phyloP scores from a whole-genome alignment of 2,888 invertebrate species.

The Pimpla rufipes region DNA sequence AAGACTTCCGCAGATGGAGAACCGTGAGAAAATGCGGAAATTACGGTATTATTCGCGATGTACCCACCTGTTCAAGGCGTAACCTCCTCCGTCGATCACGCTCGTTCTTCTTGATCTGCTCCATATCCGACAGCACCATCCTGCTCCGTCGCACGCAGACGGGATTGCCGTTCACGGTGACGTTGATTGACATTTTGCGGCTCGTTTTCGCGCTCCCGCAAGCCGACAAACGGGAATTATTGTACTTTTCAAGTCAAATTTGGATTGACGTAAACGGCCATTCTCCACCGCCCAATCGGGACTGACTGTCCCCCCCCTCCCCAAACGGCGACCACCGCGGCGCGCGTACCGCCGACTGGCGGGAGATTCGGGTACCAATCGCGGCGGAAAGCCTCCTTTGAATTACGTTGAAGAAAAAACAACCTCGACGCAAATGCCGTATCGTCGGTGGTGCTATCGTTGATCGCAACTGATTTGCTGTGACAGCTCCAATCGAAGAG shows the following conservation, averaged over 20 bases:
- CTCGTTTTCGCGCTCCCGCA: not conserved
- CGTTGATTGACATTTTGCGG: slow-evolving; percentile 87
- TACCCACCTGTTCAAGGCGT: slow-evolving; percentile 88
- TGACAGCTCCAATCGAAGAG: not conserved
- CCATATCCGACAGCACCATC: slow-evolving; percentile 86
- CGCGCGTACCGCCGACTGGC: slow-evolving; percentile 13
- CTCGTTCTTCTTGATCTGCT: slow-evolving; percentile 86
- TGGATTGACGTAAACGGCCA: slow-evolving; percentile 73
- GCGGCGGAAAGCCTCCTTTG: slow-evolving; percentile 15
- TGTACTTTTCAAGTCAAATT: slow-evolving; percentile 73
- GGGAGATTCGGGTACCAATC: not conserved
- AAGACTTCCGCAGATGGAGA: not conserved
- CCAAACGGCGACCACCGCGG: slow-evolving; percentile 18
- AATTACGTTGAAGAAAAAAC: not conserved
- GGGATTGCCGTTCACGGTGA: slow-evolving; percentile 87
- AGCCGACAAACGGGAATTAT: slow-evolving; percentile 35
- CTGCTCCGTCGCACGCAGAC: slow-evolving; percentile 85
- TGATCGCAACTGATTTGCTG: not conserved
- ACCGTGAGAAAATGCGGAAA: slow-evolving; percentile 13
- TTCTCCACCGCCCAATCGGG: slow-evolving; percentile 61
- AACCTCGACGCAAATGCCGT: not conserved
- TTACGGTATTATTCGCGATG: slow-evolving; percentile 31
- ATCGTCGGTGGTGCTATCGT: not conserved
- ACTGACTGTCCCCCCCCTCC: slow-evolving; percentile 48
- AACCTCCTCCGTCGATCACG: slow-evolving; percentile 87